Evolutionary conservation across 2,113 vertebrate species (phyloP).

Genomic region (Oncorhynchus clarkii): DNA sequence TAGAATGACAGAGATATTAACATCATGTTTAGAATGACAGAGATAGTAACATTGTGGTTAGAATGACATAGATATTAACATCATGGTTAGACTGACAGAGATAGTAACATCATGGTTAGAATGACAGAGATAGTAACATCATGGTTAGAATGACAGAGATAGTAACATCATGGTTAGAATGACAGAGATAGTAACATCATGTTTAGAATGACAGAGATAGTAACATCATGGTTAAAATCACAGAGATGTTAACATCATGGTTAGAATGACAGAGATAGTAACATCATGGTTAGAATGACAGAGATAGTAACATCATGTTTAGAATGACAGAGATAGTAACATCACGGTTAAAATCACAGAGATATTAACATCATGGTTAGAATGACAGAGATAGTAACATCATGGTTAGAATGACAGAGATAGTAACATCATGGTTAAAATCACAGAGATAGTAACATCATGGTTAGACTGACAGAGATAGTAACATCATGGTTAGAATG

Average conservation of each 20-base stretch:
- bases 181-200: neutral
- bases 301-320: neutral
- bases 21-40: neutral
- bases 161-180: too few species aligned
- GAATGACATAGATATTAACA: too few species aligned
- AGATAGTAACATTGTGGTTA: too few species aligned
- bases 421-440: too few species aligned
- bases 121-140: neutral
- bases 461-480: too few species aligned
- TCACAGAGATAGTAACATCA: too few species aligned
- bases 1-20: neutral
- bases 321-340: neutral
- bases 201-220: neutral
- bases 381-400: neutral
- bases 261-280: neutral
- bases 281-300: neutral
- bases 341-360: neutral
- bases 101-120: neutral
- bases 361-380: too few species aligned
- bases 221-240: neutral
- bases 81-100: too few species aligned
- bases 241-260: too few species aligned
- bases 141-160: neutral
- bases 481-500: too few species aligned
- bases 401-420: neutral